Evolutionary conservation across 2,113 vertebrate species (phyloP).

Genomic region (Aramus guarauna): DNA sequence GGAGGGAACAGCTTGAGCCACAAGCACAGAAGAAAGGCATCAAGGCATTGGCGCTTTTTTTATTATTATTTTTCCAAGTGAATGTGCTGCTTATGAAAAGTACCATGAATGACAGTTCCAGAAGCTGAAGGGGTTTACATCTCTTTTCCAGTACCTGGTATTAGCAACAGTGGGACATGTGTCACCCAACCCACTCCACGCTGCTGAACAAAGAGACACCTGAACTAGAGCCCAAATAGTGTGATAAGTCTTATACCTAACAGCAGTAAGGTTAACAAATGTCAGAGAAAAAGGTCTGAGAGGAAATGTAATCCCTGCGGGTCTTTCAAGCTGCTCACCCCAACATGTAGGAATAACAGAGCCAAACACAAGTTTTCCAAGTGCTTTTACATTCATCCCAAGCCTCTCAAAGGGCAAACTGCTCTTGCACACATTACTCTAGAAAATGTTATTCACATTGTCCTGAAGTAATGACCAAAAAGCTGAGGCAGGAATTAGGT

Average conservation of each 20-base stretch:
- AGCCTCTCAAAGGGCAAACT: background rate
- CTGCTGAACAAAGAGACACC: background rate
- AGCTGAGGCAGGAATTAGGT: background rate
- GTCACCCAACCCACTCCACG: background rate
- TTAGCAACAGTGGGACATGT: background rate
- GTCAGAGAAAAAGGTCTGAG: background rate
- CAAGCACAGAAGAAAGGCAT: background rate
- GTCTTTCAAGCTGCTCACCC: background rate
- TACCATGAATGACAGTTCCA: background rate
- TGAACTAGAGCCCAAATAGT: background rate
- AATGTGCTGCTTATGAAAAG: background rate
- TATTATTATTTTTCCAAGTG: background rate
- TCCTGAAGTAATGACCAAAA: background rate
- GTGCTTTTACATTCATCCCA: background rate
- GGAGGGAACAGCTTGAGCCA: background rate
- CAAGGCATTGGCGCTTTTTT: background rate
- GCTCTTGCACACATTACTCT: background rate
- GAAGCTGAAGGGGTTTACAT: background rate
- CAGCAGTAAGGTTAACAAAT: background rate
- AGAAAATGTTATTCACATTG: background rate
- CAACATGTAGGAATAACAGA: fast-evolving
- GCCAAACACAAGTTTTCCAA: background rate
- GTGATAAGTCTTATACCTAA: background rate
- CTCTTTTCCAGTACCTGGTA: background rate
- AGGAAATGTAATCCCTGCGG: background rate